Evolutionary conservation across 2,113 vertebrate genomes (phyloP), one percentile per base, ranked within the genome.

Genomic region (Thomomys bottae): DNA sequence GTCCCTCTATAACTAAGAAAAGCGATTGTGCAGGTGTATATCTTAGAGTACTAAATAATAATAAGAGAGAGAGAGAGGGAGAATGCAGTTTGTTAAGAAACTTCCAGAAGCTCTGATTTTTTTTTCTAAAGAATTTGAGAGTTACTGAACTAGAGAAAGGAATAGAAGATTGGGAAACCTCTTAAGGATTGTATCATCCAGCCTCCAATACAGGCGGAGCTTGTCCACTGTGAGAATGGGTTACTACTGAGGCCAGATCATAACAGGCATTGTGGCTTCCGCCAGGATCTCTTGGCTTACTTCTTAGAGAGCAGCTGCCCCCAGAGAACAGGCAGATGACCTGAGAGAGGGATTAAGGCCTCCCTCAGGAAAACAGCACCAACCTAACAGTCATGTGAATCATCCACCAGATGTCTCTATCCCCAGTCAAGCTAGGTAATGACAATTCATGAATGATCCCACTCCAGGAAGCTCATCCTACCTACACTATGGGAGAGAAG

Each of bases 1-100:
- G 8, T 80, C 36, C 49, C 92, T 72, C 83, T 72, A 70, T 90
- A 85, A 81, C 89, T 91, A 87, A 70, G 42, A 36, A 67, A 88
- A 36, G 21, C 64, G 72, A 17, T 32, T 85, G 87, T 92, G 36
- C 26, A 36, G 68, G 14, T 26, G 84, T 18, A 81, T 30, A 92
- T 7, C 40, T 28, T 64, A 73, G 42, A 72, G 42, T 63, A 45
- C 10, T 40, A 80, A 80, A 36, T 61, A 82, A 84, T 61, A n/a
- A n/a, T 54, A 67, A 34, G 61, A 23, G n/a, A 79, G 84, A 49
- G 36, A 89, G 24, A 79, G 84, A 49, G 36, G 85, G 24, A 80
- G 45, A 77, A 64, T 66, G 8, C 85, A 26, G 23, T 84, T 89
- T 84, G 21, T 77, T 59, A 76, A 32, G 24, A n/a, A 68, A 28